Base-by-base conservation (phyloP, 2,888 invertebrate species). In the Boloria euphrosyne region DNA sequence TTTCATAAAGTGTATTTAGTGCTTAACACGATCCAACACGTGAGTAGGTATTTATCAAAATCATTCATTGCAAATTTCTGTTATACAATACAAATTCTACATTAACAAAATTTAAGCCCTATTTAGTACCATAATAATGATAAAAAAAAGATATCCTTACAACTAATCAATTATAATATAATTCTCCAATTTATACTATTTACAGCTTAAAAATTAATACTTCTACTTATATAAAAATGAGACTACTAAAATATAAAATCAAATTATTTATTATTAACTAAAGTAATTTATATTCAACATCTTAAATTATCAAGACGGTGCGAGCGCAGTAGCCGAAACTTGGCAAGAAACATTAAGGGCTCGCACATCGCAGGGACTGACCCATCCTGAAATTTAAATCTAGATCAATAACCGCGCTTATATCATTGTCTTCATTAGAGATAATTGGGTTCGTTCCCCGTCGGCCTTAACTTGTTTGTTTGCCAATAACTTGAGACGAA, bases 391-490 rank as follows among this genome's bases (percentile, higher is more conserved):
- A 92, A 92, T 92, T 92, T 90, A 92, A 92, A 92, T 92, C 92
- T 92, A 92, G 92, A 92, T 92, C 92, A 92, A 92, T 92, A 92
- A 90, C 92, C 90, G 82, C 85, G 91, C 92, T 91, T 92, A 91
- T 92, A 92, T 93, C 93, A 93, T 92, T 93, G 93, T 93, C 93
- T 92, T 93, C 93, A 93, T 93, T 93, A 93, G 87, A 87, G 92
- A 88, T 93, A 93, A 93, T 93, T 93, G 93, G 92, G 92, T 93
- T 85, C 82, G 83, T 86, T 90, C 90, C 90, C 87, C 84, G 82
- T 82, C 84, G 87, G 85, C 85, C 86, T 78, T 84, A 91, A 90
- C 87, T 90, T 91, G 91, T 91, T 90, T 90, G 85, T 85, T 85
- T 81, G 84, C 82, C 84, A 85, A 89, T 88, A 90, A 90, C 90